Conservation (phyloP, 2,113 vertebrate species). For the Antechinus stuartii region DNA sequence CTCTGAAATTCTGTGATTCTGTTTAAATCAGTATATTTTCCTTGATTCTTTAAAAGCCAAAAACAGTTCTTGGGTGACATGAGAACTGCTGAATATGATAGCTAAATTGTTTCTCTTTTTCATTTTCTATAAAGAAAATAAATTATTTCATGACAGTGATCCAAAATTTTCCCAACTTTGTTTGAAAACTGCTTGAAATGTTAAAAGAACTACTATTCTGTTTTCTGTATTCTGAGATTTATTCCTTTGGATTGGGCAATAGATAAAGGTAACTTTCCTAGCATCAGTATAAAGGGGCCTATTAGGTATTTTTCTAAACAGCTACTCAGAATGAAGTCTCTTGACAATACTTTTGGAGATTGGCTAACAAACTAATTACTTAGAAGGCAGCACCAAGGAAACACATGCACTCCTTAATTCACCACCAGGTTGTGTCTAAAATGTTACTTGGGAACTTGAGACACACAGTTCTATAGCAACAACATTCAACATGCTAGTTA, state of each 20-base stretch:
- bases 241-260: background rate
- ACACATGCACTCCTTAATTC: slow-evolving; percentile 27
- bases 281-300: background rate
- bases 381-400: slow-evolving; percentile 9
- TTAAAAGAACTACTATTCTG: background rate
- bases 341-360: background rate
- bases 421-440: slow-evolving; percentile 41
- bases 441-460: slow-evolving; percentile 10
- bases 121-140: background rate
- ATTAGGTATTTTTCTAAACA: slow-evolving; percentile 46
- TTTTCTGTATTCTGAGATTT: background rate
- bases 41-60: background rate
- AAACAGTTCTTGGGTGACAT: background rate
- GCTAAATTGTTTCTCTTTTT: background rate
- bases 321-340: background rate
- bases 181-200: background rate
- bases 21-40: background rate
- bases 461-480: slow-evolving; percentile 2
- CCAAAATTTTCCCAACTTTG: background rate
- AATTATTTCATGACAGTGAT: background rate
- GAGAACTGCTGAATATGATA: background rate
- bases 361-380: slow-evolving; percentile 36
- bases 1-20: background rate
- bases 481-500: background rate
- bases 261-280: background rate